These are phyloP conservation scores for Pterois miles DNA, from an alignment of 2,797 vertebrate species.

Conservation along the genomic window DNA sequence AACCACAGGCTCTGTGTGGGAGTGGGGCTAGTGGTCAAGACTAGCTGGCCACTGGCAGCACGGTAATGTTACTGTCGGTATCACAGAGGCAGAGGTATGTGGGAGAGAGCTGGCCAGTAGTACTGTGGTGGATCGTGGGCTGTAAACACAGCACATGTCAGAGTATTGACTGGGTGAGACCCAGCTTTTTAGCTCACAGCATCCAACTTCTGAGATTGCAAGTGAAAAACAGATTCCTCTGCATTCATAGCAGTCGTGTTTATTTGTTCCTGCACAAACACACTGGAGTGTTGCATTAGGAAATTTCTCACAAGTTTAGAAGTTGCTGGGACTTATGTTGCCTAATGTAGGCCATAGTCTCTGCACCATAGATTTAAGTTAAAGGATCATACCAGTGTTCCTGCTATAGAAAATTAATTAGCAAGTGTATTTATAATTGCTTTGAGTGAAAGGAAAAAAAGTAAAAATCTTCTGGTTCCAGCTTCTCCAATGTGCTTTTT, in stretches of 20 bases:
- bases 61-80: slow-evolving; percentile 52
- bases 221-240: slow-evolving; percentile 34
- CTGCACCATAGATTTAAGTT: background rate
- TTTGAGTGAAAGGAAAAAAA: background rate
- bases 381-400: background rate
- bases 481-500: background rate
- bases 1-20: slow-evolving; percentile 75
- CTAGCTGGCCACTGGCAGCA: slow-evolving; percentile 73
- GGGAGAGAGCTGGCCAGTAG: slow-evolving; percentile 73
- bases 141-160: slow-evolving; percentile 68
- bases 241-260: slow-evolving; percentile 6
- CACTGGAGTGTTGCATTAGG: background rate
- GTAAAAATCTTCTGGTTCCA: background rate
- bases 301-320: background rate
- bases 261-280: slow-evolving; percentile 17
- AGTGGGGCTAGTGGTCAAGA: slow-evolving; percentile 78
- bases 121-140: slow-evolving; percentile 62
- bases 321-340: background rate
- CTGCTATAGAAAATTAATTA: background rate
- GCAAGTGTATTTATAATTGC: background rate
- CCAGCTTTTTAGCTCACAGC: slow-evolving; percentile 15
- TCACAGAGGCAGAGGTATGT: slow-evolving; percentile 71
- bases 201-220: slow-evolving; percentile 29
- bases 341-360: background rate
- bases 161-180: slow-evolving; percentile 60